phyloP scores from a whole-genome alignment of 2,113 vertebrate species.

The Guaruba guarouba region DNA sequence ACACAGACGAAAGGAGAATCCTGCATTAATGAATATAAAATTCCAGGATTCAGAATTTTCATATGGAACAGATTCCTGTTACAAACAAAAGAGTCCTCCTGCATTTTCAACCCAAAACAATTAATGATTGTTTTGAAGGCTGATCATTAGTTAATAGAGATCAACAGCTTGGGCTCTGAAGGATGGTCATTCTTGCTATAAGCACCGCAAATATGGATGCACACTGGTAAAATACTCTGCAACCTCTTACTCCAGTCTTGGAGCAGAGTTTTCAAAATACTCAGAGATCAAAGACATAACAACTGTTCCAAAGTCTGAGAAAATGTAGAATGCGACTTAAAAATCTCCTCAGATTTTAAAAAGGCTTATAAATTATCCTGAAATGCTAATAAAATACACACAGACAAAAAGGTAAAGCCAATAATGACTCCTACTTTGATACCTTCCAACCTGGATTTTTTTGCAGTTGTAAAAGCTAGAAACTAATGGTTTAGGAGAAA shows the following conservation, averaged over 20 bases:
- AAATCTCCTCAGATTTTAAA: not conserved
- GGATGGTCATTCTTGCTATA: not conserved
- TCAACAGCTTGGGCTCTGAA: not conserved
- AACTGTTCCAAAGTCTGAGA: not conserved
- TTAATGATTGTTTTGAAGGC: not conserved
- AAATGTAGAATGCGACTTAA: not conserved
- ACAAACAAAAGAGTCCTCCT: not conserved
- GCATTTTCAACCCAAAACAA: not conserved
- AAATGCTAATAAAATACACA: not conserved
- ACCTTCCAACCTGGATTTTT: not conserved
- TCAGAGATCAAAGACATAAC: not conserved
- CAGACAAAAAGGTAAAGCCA: not conserved
- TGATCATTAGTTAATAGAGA: not conserved
- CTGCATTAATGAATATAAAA: not conserved
- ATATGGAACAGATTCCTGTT: not conserved
- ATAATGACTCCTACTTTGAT: not conserved
- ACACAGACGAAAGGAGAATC: not conserved
- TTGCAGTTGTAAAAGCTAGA: not conserved
- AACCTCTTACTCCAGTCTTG: not conserved
- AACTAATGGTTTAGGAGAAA: not conserved
- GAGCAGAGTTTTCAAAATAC: not conserved
- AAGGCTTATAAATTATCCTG: not conserved
- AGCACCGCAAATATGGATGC: not conserved
- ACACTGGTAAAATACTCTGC: not conserved
- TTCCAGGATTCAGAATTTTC: not conserved